phyloP scores from a whole-genome alignment of 2,113 vertebrate genomes.

The Tenebrosternarchus preto region DNA sequence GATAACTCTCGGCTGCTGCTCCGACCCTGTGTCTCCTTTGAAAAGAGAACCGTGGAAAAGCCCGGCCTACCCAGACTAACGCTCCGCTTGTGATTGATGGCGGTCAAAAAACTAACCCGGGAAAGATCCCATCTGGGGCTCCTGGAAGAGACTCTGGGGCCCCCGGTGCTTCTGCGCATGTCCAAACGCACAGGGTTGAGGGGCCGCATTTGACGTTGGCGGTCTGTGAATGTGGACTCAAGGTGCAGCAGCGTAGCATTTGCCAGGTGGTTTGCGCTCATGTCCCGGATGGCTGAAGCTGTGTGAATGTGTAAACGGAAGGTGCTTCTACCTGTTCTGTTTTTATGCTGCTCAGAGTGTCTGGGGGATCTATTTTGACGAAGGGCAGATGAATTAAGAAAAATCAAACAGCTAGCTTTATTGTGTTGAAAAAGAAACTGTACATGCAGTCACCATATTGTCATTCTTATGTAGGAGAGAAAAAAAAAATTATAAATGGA shows the following conservation, averaged over 20 bases:
- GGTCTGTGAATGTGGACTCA: neutral
- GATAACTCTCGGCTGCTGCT: slow-evolving; percentile 47
- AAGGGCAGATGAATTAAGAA: no score
- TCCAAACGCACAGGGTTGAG: neutral
- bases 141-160: neutral
- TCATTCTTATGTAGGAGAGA: neutral
- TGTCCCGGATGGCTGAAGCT: no score
- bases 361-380: no score
- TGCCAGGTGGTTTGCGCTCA: no score
- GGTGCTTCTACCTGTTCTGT: no score
- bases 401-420: no score
- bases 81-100: slow-evolving; percentile 41
- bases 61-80: slow-evolving; percentile 15
- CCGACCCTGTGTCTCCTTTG: slow-evolving; percentile 39
- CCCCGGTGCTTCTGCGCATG: no score
- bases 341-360: no score
- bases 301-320: no score
- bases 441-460: no score
- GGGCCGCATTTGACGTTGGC: neutral
- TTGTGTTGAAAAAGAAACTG: no score
- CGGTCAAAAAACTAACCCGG: slow-evolving; percentile 30
- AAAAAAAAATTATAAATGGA: neutral
- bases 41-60: slow-evolving; percentile 41
- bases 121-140: slow-evolving; percentile 22
- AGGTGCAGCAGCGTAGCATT: no score